Conservation (phyloP, 1,140 invertebrate species). For the Conus ventricosus region DNA sequence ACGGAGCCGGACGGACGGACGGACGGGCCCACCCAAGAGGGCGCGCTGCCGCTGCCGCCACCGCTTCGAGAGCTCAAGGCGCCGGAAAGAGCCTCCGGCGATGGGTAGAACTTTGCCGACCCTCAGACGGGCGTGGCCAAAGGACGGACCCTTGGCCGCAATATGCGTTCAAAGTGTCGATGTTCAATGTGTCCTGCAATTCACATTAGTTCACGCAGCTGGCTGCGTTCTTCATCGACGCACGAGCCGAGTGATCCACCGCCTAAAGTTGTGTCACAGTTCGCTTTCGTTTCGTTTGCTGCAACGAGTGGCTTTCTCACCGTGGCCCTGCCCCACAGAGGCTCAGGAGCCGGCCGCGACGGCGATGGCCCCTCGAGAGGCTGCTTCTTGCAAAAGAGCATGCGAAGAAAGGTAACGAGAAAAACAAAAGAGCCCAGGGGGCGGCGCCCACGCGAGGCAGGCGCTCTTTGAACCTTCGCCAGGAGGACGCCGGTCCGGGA, state of each 20-base stretch:
- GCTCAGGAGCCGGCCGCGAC: too few species aligned
- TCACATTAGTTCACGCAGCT: slow-evolving; percentile 86
- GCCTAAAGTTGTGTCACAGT: slow-evolving; percentile 67
- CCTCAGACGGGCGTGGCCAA: slow-evolving; percentile 80
- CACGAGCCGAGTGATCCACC: slow-evolving; percentile 84
- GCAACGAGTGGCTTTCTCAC: too few species aligned
- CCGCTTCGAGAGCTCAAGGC: slow-evolving; percentile 1
- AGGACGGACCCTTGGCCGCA: slow-evolving; percentile 81
- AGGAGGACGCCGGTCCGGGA: not conserved
- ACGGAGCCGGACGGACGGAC: not conserved
- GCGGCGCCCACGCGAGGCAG: not conserved
- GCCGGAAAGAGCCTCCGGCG: slow-evolving; percentile 1
- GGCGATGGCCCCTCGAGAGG: too few species aligned
- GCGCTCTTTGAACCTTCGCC: slow-evolving; percentile 5
- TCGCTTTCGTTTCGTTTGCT: not conserved
- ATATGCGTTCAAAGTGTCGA: slow-evolving; percentile 88
- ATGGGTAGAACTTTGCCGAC: slow-evolving; percentile 55
- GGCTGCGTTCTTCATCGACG: slow-evolving; percentile 87
- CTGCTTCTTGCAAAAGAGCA: too few species aligned
- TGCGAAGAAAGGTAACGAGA: not conserved
- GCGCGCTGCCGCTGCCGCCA: too few species aligned
- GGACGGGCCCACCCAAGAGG: too few species aligned
- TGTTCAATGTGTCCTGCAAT: slow-evolving; percentile 88
- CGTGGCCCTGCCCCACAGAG: too few species aligned
- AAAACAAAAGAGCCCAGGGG: not conserved